These are phyloP conservation scores for Urocolius indicus DNA, from an alignment of 2,113 vertebrate species.

Conservation along the genomic window DNA sequence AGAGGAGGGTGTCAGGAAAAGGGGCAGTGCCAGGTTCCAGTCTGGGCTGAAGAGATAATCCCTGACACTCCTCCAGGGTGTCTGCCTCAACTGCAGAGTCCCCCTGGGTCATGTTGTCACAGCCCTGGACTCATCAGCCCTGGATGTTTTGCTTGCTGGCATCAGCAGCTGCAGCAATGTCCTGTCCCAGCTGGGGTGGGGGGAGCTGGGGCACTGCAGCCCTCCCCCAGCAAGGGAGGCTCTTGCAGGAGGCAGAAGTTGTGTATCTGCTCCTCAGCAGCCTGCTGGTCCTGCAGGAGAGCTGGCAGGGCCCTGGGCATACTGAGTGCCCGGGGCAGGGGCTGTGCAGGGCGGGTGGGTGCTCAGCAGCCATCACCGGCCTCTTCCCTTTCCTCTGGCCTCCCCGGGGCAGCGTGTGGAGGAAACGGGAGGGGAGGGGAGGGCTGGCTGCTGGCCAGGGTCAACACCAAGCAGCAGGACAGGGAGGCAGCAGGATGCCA, in stretches of 20 bases:
- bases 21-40: fast-evolving
- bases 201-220: fast-evolving
- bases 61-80: too few species aligned
- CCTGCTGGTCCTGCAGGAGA: neutral
- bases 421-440: neutral
- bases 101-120: neutral
- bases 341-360: fast-evolving
- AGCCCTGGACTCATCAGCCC: neutral
- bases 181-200: neutral
- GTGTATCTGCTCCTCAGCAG: neutral
- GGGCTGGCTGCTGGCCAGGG: neutral
- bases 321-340: neutral
- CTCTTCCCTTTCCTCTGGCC: neutral
- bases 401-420: neutral
- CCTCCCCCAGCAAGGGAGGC: neutral
- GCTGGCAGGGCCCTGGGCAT: neutral
- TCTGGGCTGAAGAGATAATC: neutral
- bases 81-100: too few species aligned
- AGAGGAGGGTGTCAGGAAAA: neutral
- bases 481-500: neutral
- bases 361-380: neutral
- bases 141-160: neutral
- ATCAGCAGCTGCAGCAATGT: neutral
- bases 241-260: neutral
- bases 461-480: neutral